Conservation (phyloP, 2,888 invertebrate genomes). For the Caenorhabditis sp. region DNA sequence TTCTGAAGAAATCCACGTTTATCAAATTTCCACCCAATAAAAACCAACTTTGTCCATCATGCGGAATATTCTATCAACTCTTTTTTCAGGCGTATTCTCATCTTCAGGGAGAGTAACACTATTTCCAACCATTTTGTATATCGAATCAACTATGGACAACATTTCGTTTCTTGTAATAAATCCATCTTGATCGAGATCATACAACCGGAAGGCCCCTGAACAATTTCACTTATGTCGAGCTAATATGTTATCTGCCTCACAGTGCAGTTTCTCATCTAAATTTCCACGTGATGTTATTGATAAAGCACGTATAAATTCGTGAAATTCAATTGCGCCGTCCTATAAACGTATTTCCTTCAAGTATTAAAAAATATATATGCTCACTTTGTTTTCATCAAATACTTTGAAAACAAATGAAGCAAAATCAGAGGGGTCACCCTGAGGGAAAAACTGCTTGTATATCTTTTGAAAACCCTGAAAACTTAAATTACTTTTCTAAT, state of each 20-base stretch:
- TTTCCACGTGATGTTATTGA: constrained; percentile 98
- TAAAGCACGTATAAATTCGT: constrained; percentile 97
- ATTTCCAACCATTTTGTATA: constrained; percentile 95
- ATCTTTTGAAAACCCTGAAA: constrained; percentile 96
- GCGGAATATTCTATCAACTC: constrained; percentile 98
- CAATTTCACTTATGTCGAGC: constrained; percentile 57
- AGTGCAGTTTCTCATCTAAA: constrained; percentile 97
- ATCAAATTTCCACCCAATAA: neutral
- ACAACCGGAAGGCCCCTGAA: constrained; percentile 94
- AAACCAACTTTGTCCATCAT: constrained; percentile 89
- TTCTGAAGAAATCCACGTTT: constrained; percentile 82
- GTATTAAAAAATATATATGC: too few relatives aligned
- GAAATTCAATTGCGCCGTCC: constrained; percentile 99
- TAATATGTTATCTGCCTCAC: constrained; percentile 85
- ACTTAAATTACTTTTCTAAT: too few relatives aligned
- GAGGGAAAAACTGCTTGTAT: constrained; percentile 99
- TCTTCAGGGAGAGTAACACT: constrained; percentile 78
- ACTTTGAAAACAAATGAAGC: constrained; percentile 97
- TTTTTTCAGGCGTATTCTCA: constrained; percentile 84
- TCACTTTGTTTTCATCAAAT: constrained; percentile 98
- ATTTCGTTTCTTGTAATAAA: constrained; percentile 95
- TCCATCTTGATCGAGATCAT: constrained; percentile 96
- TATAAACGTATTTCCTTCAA: too few relatives aligned
- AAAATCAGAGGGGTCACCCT: constrained; percentile 98
- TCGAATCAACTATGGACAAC: constrained; percentile 96